Percentiles rank a stretch among this genome's conserved stretches.
Conservation (phyloP, 2,113 vertebrate genomes). For the Solea solea region DNA sequence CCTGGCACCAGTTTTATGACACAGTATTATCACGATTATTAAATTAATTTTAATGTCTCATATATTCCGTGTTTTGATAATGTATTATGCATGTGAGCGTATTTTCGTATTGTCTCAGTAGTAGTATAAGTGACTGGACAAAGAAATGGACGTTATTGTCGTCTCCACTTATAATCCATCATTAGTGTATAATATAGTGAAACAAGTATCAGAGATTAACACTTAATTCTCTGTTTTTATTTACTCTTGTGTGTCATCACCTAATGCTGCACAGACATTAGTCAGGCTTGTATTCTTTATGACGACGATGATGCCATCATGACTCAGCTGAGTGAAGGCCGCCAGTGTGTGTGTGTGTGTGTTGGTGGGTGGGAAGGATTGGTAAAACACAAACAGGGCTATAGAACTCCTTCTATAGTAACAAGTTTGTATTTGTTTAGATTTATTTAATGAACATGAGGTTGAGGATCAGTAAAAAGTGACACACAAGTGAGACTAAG, state of each 20-base stretch:
- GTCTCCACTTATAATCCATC: not conserved
- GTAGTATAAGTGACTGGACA: not conserved
- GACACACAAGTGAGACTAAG: slow-evolving; percentile 5
- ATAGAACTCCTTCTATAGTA: slow-evolving; percentile 72
- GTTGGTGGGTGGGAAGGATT: not conserved
- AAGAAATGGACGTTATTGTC: not conserved
- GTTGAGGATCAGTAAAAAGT: slow-evolving; percentile 3
- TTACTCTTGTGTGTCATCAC: not conserved
- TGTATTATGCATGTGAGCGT: not conserved
- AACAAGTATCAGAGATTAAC: not conserved
- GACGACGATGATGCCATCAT: slow-evolving; percentile 27
- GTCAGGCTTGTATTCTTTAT: not conserved
- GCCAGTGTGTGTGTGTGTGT: not conserved
- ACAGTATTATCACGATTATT: too few relatives aligned
- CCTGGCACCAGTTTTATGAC: not conserved
- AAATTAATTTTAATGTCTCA: too few relatives aligned
- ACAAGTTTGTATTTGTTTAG: slow-evolving; percentile 12
- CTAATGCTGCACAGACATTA: not conserved
- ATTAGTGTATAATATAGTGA: not conserved
- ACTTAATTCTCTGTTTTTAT: not conserved
- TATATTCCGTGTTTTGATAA: not conserved
- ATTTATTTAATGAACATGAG: slow-evolving; percentile 23
- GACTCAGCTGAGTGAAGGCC: slow-evolving; percentile 55
- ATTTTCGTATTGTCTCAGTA: not conserved
- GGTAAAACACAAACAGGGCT: slow-evolving; percentile 30